A percentile compares a stretch with the other conserved stretches of the same genome.
phyloP scores from a whole-genome alignment of 2,113 vertebrate species.

The Saccopteryx leptura region DNA sequence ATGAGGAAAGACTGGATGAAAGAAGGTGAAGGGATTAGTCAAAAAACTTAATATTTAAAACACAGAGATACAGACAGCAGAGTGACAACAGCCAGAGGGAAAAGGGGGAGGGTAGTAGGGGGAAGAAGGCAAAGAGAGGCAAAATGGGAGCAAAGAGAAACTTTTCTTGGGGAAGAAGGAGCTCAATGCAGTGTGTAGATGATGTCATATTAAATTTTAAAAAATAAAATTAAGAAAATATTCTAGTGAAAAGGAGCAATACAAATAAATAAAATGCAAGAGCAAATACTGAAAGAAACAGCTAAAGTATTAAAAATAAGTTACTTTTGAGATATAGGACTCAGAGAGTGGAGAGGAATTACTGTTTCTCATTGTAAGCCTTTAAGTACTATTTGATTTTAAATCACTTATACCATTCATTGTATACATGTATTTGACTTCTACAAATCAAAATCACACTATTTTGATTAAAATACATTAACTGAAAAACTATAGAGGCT shows the following conservation, averaged over 20 bases:
- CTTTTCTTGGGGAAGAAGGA: too few species aligned
- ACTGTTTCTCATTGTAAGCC: background rate
- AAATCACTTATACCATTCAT: too few species aligned
- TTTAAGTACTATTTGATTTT: slow-evolving; percentile 9
- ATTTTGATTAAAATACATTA: slow-evolving; percentile 50
- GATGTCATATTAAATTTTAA: too few species aligned
- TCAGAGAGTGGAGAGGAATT: background rate
- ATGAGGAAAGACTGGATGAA: too few species aligned
- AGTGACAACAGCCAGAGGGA: too few species aligned
- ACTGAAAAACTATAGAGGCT: background rate
- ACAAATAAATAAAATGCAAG: slow-evolving; percentile 26
- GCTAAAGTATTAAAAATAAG: background rate
- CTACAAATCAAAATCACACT: slow-evolving; percentile 6
- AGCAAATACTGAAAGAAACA: slow-evolving; percentile 7
- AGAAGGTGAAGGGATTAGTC: too few species aligned
- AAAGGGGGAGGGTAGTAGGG: too few species aligned
- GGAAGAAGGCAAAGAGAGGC: too few species aligned
- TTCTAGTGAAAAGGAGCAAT: background rate
- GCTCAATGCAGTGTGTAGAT: too few species aligned
- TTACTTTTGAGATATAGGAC: background rate
- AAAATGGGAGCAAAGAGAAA: too few species aligned
- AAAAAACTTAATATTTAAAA: too few species aligned
- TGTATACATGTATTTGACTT: background rate
- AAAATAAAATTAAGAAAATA: background rate
- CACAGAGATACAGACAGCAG: too few species aligned